Base-by-base conservation (phyloP, 2,888 invertebrate genomes). In the Cheilosia urbana region DNA sequence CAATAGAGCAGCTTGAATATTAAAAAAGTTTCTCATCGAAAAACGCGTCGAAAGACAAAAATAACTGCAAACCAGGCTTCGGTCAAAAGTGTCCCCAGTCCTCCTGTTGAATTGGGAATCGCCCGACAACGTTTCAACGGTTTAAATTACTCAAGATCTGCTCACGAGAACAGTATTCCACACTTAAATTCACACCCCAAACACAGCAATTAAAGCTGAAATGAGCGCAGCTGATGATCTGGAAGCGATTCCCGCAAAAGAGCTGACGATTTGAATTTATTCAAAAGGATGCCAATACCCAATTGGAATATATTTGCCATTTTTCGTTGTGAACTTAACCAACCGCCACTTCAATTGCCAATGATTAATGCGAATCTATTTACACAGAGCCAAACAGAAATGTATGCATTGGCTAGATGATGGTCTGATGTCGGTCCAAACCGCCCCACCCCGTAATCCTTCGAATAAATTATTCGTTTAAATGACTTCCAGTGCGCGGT, bases 381-480 rank as follows among this genome's bases (percentile, higher is more conserved):
- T 55, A 69, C 42, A 19, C 21, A n/a, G 7, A 17, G 21, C 21
- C n/a, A 57, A 57, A 17, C 4, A 34, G 6, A 21, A 21, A 11
- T 45, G 37, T 1, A 24, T 19, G n/a, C 17, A 51, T 40, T 24
- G 21, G 47, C 15, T 63, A 47, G 55, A 55, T 62, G 47, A 45
- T 58, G 57, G 51, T 68, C 58, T 34, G 7, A 42, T 40, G 53
- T 15, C 19, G 11, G 13, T 30, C 30, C 7, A 13, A 4, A 37
- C 37, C 53, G 2, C 11, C 4, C 4, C 53, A 19, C 34, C 21
- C 27, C 51, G 63, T 37, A 72, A 73, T 73, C 83, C 62, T 69
- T 79, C 24, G 71, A 69, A 80, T 84, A 80, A 76, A 76, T 80
- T 80, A 84, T 76, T 72, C 57, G 71, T 66, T 60, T 42, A 79